phyloP scores from a whole-genome alignment of 2,888 invertebrate species.

The Synanthedon andrenaeformis region DNA sequence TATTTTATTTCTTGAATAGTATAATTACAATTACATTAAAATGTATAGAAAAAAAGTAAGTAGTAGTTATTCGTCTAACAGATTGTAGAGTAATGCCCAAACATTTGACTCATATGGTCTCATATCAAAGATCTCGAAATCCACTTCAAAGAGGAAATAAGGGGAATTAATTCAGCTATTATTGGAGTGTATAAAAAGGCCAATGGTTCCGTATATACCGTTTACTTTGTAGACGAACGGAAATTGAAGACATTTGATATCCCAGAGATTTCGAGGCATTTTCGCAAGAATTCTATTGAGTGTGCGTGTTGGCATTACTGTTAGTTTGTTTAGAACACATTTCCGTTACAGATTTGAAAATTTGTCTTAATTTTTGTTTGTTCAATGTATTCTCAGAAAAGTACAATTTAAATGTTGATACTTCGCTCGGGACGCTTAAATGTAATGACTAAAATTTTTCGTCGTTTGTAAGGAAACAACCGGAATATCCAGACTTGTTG shows the following conservation, averaged over 20 bases:
- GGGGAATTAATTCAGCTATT: slow-evolving; percentile 6
- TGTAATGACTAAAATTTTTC: too few species aligned
- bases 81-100: not conserved
- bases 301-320: not conserved
- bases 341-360: too few species aligned
- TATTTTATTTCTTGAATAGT: too few species aligned
- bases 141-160: not conserved
- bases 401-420: too few species aligned
- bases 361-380: too few species aligned
- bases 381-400: too few species aligned
- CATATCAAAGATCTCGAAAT: not conserved
- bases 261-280: slow-evolving; percentile 15
- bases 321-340: too few species aligned
- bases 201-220: slow-evolving; percentile 10
- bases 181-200: slow-evolving; percentile 9
- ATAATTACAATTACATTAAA: too few species aligned
- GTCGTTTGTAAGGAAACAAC: not conserved
- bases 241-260: slow-evolving; percentile 25
- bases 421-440: too few species aligned
- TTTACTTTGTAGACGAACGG: slow-evolving; percentile 12
- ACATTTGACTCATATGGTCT: not conserved
- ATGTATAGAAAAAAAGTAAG: too few species aligned
- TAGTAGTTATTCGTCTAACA: not conserved
- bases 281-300: slow-evolving; percentile 16
- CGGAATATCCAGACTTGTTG: slow-evolving; percentile 23